Conservation (phyloP, 2,888 invertebrate species). For the Ctena decussata region DNA sequence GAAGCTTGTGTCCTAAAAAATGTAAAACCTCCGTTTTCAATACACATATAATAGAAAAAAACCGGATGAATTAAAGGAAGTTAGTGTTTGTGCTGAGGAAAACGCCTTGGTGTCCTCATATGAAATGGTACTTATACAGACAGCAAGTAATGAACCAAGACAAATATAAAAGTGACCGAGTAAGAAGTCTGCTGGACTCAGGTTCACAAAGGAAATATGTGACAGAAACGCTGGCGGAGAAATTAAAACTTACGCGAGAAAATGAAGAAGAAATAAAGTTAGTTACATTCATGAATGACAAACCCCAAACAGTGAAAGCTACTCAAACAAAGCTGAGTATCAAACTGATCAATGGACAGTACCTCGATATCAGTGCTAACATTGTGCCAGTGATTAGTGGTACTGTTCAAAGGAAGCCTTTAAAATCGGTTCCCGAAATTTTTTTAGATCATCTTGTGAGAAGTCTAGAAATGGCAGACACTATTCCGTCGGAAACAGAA, state of each 20-base stretch:
- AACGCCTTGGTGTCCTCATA: constrained; percentile 11
- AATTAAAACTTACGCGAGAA: background rate
- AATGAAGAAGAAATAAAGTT: constrained; percentile 20
- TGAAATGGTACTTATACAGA: constrained; percentile 29
- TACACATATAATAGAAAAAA: background rate
- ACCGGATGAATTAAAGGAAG: background rate
- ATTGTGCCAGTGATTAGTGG: constrained; percentile 35
- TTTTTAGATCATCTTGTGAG: background rate
- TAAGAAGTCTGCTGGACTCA: constrained; percentile 24
- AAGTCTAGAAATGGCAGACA: background rate
- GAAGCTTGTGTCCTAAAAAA: constrained; percentile 17
- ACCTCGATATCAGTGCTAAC: constrained; percentile 18
- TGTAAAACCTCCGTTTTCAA: background rate
- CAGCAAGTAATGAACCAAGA: background rate
- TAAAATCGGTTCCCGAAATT: background rate
- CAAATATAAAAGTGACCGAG: background rate
- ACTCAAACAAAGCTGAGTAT: constrained; percentile 13
- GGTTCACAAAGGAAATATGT: constrained; percentile 31
- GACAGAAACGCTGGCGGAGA: constrained; percentile 3
- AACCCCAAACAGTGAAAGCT: constrained; percentile 11
- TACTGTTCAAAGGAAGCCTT: constrained; percentile 16
- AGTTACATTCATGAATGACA: constrained; percentile 23
- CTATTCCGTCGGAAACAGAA: background rate
- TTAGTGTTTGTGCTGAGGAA: background rate
- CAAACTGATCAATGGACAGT: background rate